These are phyloP conservation scores for Macropis europaea DNA, from an alignment of 2,888 invertebrate species.

Conservation along the genomic window DNA sequence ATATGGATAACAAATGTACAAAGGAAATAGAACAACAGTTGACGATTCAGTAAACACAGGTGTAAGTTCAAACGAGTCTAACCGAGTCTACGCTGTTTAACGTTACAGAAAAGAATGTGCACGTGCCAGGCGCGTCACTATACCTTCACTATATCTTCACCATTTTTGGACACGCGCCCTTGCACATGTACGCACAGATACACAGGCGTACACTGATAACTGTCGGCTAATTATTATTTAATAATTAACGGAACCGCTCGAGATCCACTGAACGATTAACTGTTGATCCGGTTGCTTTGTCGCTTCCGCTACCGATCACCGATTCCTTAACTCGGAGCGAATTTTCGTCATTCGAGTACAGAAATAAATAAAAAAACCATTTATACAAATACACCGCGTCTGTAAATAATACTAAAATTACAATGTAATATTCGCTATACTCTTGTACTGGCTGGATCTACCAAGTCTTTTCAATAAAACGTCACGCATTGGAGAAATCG, in stretches of 20 bases:
- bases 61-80: conserved; percentile 15
- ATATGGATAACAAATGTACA: conserved; percentile 56
- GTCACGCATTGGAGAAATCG: conserved; percentile 11
- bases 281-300: conserved; percentile 47
- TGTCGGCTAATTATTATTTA: no score
- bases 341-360: conserved; percentile 11
- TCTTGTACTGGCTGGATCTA: conserved; percentile 41
- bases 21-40: conserved; percentile 55
- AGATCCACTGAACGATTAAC: conserved; percentile 47
- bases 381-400: conserved; percentile 38
- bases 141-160: not conserved
- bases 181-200: conserved; percentile 1
- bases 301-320: not conserved
- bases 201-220: not conserved
- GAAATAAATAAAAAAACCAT: conserved; percentile 48
- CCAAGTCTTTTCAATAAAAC: conserved; percentile 30
- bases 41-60: conserved; percentile 51
- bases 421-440: conserved; percentile 42
- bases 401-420: conserved; percentile 46
- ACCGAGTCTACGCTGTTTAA: conserved; percentile 1
- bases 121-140: conserved; percentile 21
- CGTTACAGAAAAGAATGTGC: conserved; percentile 15
- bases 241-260: conserved; percentile 8
- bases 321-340: conserved; percentile 15
- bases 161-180: conserved; percentile 5